phyloP scores from a whole-genome alignment of 1,140 invertebrate species.

The Euwallacea similis region DNA sequence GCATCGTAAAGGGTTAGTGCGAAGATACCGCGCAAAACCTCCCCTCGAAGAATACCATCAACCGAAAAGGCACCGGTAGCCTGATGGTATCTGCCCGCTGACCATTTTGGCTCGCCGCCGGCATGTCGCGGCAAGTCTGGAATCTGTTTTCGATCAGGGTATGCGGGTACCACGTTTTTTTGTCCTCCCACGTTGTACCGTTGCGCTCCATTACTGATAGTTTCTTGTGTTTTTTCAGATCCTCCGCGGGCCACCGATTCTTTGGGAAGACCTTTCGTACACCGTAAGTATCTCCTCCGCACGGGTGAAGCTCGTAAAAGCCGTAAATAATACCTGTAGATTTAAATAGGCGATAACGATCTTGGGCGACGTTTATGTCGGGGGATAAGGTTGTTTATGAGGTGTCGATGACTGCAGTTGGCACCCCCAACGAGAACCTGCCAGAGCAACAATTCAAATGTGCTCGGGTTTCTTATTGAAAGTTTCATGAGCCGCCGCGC shows the following conservation, averaged over 20 bases:
- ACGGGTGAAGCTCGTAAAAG: too few species aligned
- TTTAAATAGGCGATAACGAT: slow-evolving; percentile 17
- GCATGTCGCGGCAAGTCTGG: slow-evolving; percentile 21
- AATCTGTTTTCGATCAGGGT: slow-evolving; percentile 24
- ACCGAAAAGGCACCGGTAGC: slow-evolving; percentile 33
- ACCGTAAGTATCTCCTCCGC: neutral
- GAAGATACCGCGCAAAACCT: slow-evolving; percentile 1
- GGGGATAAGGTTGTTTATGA: slow-evolving; percentile 7
- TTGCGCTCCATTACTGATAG: neutral
- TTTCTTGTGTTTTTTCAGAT: too few species aligned
- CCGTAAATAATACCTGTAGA: neutral
- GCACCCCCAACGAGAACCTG: neutral
- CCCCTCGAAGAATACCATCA: slow-evolving; percentile 4
- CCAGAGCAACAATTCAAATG: neutral
- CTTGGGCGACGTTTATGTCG: neutral
- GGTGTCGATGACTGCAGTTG: slow-evolving; percentile 4
- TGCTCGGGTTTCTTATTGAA: neutral
- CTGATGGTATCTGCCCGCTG: slow-evolving; percentile 31
- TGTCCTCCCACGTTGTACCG: slow-evolving; percentile 21
- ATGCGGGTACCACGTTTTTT: slow-evolving; percentile 18
- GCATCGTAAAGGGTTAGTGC: neutral
- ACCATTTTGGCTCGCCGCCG: slow-evolving; percentile 23
- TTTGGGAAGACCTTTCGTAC: neutral
- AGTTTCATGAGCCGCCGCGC: neutral
- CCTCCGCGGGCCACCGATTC: too few species aligned